Percentiles rank a stretch among this genome's conserved stretches.
Evolutionary conservation across 2,797 vertebrate species (phyloP).

Genomic region (Chromobotia macracanthus): DNA sequence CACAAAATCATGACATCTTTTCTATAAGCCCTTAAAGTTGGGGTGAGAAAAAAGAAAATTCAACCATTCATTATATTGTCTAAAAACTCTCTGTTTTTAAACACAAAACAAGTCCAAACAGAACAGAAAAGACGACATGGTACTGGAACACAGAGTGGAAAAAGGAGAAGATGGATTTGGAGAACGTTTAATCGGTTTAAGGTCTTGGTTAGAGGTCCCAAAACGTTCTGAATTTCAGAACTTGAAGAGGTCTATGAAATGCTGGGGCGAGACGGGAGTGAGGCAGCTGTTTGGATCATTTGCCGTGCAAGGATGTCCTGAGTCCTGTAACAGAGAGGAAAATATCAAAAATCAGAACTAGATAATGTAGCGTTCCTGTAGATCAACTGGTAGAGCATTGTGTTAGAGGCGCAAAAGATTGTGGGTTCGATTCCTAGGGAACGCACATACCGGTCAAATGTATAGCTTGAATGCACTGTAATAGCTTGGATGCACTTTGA

Average conservation of each 20-base stretch:
- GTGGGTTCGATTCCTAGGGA: no score
- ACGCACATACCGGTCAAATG: no score
- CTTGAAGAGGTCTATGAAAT: conserved; percentile 98
- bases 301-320: conserved; percentile 94
- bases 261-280: conserved; percentile 91
- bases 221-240: conserved; percentile 74
- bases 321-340: conserved; percentile 81
- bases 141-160: conserved; percentile 21
- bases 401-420: no score
- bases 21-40: conserved; percentile 56
- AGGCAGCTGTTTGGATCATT: conserved; percentile 89
- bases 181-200: conserved; percentile 24
- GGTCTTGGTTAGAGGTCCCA: conserved; percentile 2
- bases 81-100: conserved; percentile 1
- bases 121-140: conserved; percentile 20
- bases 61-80: background rate
- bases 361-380: no score
- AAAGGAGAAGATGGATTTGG: conserved; percentile 5
- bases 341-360: background rate
- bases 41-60: conserved; percentile 19
- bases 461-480: no score
- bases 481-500: no score
- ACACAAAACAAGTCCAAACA: background rate
- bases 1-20: conserved; percentile 54
- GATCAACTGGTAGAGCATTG: no score